phyloP scores from a whole-genome alignment of 1,140 invertebrate genomes.

The Caerostris darwini region DNA sequence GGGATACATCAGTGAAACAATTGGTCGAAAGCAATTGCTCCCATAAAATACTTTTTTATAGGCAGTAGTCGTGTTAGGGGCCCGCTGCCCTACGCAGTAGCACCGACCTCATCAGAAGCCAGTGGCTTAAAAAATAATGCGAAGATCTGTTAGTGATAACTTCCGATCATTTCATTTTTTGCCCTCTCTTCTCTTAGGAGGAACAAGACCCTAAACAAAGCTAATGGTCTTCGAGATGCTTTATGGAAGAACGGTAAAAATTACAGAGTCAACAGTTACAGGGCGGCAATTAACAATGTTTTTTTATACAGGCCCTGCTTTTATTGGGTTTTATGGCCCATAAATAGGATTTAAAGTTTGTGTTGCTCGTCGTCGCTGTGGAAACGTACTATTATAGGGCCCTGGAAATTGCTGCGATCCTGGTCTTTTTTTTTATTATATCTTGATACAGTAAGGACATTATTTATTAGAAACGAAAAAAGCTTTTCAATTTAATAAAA shows the following conservation, averaged over 20 bases:
- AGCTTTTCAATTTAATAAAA: too few species aligned
- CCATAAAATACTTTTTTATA: constrained; percentile 54
- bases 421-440: too few species aligned
- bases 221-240: constrained; percentile 5
- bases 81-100: neutral
- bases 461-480: too few species aligned
- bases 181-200: neutral
- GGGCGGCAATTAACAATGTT: constrained; percentile 37
- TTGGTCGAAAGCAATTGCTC: constrained; percentile 22
- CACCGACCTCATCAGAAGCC: neutral
- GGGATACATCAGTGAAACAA: neutral
- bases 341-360: constrained; percentile 74
- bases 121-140: constrained; percentile 55
- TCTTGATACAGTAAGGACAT: too few species aligned
- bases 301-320: constrained; percentile 1
- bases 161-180: constrained; percentile 35
- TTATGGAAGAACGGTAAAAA: constrained; percentile 44
- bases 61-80: neutral
- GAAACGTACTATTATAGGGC: neutral
- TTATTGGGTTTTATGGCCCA: constrained; percentile 53
- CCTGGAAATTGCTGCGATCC: neutral
- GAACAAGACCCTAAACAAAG: constrained; percentile 38
- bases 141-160: constrained; percentile 57
- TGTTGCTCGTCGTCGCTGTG: constrained; percentile 40
- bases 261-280: constrained; percentile 48